Evolutionary conservation across 2,888 invertebrate species (phyloP), one percentile per base, ranked within the genome.

Genomic region (Epiblema foenella): DNA sequence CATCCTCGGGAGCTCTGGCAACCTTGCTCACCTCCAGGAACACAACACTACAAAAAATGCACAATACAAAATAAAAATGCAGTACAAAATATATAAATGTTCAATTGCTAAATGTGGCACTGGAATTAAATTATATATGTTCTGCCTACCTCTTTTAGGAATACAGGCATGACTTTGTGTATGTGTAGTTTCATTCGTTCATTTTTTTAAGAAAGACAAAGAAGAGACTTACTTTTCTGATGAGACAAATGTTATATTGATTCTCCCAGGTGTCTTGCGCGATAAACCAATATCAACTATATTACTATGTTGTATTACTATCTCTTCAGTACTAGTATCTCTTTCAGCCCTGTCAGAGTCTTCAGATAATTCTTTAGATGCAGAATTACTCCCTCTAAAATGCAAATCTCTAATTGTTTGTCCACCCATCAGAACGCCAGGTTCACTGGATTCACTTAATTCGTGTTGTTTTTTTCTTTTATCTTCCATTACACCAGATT

Each of bases 271-370:
- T 11, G 20, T 17, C n/a, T 54, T 64, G 24, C 52, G 12, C 2
- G 64, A 64, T n/a, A 64, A n/a, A 8, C 52, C 64, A 20, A 64
- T 15, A 24, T 64, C 64, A 18, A 64, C 39, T 7, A 64, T 5
- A 54, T 64, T 64, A 20, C 15, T 64, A 11, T 64, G 64, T 20
- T 64, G 64, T 54, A 64, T 54, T 1, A 64, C 11, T 20, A 64
- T 64, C 15, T 64, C 64, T 39, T 51, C 52, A 20, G 52, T 37
- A 5, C 52, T 54, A 0, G 20, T 9, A 1, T 7, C 11, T 10
- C 20, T 29, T 63, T 52, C 51, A 4, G 7, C 18, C 24, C 8
- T 46, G 37, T 52, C 20, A 15, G 7, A 18, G 0, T 1, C 24
- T 1, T 20, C 18, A 63, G 20, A 18, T 0, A 10, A 2, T 3